phyloP scores from a whole-genome alignment of 1,140 invertebrate species.

The Orius laevigatus region DNA sequence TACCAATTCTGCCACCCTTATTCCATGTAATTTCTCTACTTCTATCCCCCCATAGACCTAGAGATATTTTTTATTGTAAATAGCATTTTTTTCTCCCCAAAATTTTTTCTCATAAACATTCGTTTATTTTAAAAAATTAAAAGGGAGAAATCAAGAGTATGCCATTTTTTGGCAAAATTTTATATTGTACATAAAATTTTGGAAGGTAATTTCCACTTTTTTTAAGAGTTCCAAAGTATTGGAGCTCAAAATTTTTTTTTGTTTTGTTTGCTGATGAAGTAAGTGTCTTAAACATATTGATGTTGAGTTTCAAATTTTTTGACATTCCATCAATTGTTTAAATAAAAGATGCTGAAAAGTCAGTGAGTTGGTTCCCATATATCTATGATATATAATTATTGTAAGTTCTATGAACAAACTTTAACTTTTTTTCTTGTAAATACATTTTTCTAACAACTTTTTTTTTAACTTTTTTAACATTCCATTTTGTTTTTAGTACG shows the following conservation, averaged over 20 bases:
- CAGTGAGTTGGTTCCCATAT: slow-evolving; percentile 67
- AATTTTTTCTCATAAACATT: slow-evolving; percentile 7
- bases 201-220: slow-evolving; percentile 33
- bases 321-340: not conserved
- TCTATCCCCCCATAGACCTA: not conserved
- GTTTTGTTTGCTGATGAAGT: slow-evolving; percentile 17
- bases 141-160: slow-evolving; percentile 16
- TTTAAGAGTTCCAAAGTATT: not conserved
- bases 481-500: slow-evolving; percentile 1
- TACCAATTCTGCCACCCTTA: slow-evolving; percentile 98
- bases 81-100: slow-evolving; percentile 4
- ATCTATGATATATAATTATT: slow-evolving; percentile 85
- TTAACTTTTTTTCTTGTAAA: not conserved
- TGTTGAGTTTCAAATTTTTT: not conserved
- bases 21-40: slow-evolving; percentile 42
- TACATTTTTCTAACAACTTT: not conserved
- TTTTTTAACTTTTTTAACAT: not conserved
- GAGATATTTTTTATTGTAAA: slow-evolving; percentile 7
- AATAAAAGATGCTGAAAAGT: slow-evolving; percentile 30
- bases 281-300: slow-evolving; percentile 1
- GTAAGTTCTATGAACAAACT: slow-evolving; percentile 82
- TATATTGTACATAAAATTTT: slow-evolving; percentile 15
- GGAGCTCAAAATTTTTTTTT: not conserved
- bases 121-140: slow-evolving; percentile 2
- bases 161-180: slow-evolving; percentile 19